Base-by-base conservation (phyloP, 2,797 vertebrate species). In the Sebastes elongatus region DNA sequence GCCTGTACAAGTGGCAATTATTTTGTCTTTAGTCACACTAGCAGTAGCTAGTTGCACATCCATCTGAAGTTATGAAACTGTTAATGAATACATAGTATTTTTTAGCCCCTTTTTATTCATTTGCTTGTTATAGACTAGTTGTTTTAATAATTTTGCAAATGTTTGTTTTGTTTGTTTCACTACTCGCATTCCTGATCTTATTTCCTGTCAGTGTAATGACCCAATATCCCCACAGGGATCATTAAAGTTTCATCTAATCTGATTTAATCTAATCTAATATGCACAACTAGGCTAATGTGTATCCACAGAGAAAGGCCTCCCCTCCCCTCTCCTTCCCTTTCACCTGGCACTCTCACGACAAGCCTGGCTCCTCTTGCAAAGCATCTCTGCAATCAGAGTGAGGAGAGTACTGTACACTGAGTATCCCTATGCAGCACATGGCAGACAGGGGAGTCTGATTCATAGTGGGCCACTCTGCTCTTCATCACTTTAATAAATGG, bases 401-500 rank as follows among this genome's bases (percentile, higher is more conserved):
- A 71, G 82, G 73, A 81, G 83, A 89, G 84, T 73, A 75, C 52
- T 82, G 75, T 85, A 52, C 0, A n/a, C 20, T 78, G 86, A 90
- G 87, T 81, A 67, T 88, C 88, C 86, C 81, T 78, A 90, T 90
- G 82, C 83, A 87, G 83, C 80, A 83, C 86, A 80, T 16, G 74
- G 89, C 60, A 77, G 88, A 89, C 82, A 89, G 73, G 70, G 72
- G 79, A 85, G 85, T 87, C 86, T 94, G 93, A 95, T 94, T 93
- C 91, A 95, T 93, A 76, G 90, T 62, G 71, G 88, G 89, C 85
- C 80, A 80, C 88, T 80, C 84, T 90, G 82, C 90, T 92, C 90
- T 94, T 92, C 87, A 93, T 95, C 94, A 95, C 88, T 92, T 88
- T 94, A 94, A 95, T 90, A 92, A 94, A 95, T 93, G 91, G 90